These are phyloP conservation scores for Bursaphelenchus mucronatus DNA, from an alignment of 1,140 invertebrate species.

Conservation along the genomic window DNA sequence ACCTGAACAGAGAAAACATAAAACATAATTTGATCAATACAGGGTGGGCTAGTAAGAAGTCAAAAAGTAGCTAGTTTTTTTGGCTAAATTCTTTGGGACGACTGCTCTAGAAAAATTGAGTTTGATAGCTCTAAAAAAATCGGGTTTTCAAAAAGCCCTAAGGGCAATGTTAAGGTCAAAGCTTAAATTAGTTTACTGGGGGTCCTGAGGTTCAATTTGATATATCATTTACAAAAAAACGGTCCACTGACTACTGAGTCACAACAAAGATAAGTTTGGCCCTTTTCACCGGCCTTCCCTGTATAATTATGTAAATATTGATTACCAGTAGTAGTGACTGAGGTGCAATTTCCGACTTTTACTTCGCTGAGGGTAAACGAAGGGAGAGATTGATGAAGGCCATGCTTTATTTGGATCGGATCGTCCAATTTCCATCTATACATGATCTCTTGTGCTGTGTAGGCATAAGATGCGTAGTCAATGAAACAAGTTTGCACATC, in stretches of 20 bases:
- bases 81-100: constrained; percentile 15
- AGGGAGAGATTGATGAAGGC: constrained; percentile 75
- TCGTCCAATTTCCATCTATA: constrained; percentile 73
- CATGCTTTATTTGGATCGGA: constrained; percentile 87
- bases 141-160: too few species aligned
- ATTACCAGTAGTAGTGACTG: constrained; percentile 86
- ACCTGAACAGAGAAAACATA: constrained; percentile 37
- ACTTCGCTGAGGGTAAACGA: constrained; percentile 86
- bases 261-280: too few species aligned
- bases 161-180: too few species aligned
- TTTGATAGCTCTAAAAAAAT: too few species aligned
- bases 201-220: too few species aligned
- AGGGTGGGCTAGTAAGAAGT: constrained; percentile 17
- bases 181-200: too few species aligned
- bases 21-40: constrained; percentile 23
- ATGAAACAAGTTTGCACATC: constrained; percentile 87
- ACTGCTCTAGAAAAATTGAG: too few species aligned
- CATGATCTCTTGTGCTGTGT: constrained; percentile 69
- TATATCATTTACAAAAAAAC: too few species aligned
- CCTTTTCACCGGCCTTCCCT: too few species aligned
- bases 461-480: constrained; percentile 71
- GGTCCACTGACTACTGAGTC: too few species aligned
- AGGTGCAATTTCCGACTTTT: constrained; percentile 85
- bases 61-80: constrained; percentile 6
- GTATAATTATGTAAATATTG: too few species aligned